Evolutionary conservation across 2,888 invertebrate genomes (phyloP), one percentile per base, ranked within the genome.

Genomic region (Spisula solida): DNA sequence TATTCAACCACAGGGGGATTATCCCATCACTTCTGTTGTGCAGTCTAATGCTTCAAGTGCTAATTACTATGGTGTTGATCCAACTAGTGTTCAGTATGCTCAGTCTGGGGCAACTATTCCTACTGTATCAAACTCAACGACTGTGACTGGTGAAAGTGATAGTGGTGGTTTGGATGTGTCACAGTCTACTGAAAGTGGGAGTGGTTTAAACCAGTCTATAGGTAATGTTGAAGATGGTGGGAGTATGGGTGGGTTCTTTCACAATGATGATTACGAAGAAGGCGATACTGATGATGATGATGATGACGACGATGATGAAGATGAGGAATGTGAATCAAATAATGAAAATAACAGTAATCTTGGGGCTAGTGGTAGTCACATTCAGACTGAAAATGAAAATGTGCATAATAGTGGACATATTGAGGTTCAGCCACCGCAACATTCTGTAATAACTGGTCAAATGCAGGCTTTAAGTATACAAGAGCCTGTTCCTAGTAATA

Each of bases 151-250:
- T 75, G 86, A 89, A 60, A 81, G 48, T 70, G 75, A 75, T 1
- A 82, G 70, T 47, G 86, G 87, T 75, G 82, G 85, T 16, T 82
- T 89, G 18, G 86, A 88, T 78, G 87, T 85, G 56, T 90, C 92
- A 20, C 85, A 86, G 88, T 86, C 90, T 29, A 89, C 90, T 41
- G 90, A 85, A 81, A 85, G 81, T 31, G 79, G 88, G 78, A 83
- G 89, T 51, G 90, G 90, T 88, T 75, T 88, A 60, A 89, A 89
- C 70, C 89, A 87, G 55, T 92, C 92, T 41, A 8, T 91, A 25
- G 90, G 88, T 31, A 85, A 86, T 86, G 41, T 83, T 48, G 89
- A 90, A n/a, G 86, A 90, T 85, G 93, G 93, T 12, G 92, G 92
- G 20, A 84, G 93, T 85, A 90, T 92, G 18, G 92, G 88, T 2